Evolutionary conservation across 2,888 invertebrate species (phyloP).

Genomic region (Melitaea athalia): DNA sequence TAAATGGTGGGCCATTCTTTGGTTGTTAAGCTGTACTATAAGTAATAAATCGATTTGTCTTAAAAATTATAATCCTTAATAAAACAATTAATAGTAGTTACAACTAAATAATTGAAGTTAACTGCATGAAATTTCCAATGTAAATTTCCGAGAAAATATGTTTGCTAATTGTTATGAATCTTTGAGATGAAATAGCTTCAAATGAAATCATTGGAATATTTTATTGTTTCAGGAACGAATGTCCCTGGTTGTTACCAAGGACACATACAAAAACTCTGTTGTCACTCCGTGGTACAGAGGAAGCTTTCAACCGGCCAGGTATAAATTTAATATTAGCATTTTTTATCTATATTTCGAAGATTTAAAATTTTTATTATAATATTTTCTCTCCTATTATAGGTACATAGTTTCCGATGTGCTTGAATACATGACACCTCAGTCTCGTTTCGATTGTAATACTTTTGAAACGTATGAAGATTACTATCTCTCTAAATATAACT

Average conservation of each 20-base stretch:
- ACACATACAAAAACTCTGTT: conserved; percentile 87
- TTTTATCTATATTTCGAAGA: too few relatives aligned
- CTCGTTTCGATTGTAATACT: conserved; percentile 84
- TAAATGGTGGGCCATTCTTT: too few relatives aligned
- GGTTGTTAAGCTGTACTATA: too few relatives aligned
- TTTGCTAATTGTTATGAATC: too few relatives aligned
- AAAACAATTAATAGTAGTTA: too few relatives aligned
- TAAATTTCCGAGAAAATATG: too few relatives aligned
- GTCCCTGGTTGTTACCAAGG: conserved; percentile 76
- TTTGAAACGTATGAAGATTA: conserved; percentile 87
- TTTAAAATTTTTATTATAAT: background rate
- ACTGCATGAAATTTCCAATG: too few relatives aligned
- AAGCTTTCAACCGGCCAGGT: conserved; percentile 69
- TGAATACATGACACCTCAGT: conserved; percentile 84
- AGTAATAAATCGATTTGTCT: too few relatives aligned
- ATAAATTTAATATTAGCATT: conserved; percentile 32
- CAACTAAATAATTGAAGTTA: too few relatives aligned
- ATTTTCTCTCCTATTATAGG: conserved; percentile 50
- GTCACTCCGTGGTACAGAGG: conserved; percentile 93
- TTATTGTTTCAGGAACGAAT: conserved; percentile 55
- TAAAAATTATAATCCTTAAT: too few relatives aligned
- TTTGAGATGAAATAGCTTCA: too few relatives aligned
- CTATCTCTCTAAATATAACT: conserved; percentile 87
- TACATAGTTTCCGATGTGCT: conserved; percentile 88
- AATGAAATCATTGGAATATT: too few relatives aligned